A percentile compares a stretch with the other conserved stretches of the same genome.
Evolutionary conservation across 2,888 invertebrate species (phyloP).

Genomic region (Macrophya alboannulata): DNA sequence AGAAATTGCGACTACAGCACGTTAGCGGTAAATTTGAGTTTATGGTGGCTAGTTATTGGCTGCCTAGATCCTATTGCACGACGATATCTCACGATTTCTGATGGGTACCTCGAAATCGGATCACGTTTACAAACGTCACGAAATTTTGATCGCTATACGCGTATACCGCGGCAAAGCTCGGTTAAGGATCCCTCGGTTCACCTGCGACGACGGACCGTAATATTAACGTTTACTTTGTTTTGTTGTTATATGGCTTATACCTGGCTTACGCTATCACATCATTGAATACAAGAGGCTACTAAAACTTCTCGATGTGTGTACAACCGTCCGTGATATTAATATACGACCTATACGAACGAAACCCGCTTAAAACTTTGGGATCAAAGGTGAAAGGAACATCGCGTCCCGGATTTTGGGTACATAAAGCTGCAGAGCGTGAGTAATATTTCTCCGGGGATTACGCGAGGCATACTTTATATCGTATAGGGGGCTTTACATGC

Average conservation of each 20-base stretch:
- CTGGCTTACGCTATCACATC: slow-evolving; percentile 2
- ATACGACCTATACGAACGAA: neutral
- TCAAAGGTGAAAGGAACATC: slow-evolving; percentile 5
- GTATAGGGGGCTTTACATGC: neutral
- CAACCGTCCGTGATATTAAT: neutral
- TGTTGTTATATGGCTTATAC: slow-evolving; percentile 1
- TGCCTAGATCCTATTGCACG: neutral
- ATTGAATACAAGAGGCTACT: neutral
- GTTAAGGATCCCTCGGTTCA: neutral
- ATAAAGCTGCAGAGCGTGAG: neutral
- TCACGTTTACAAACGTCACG: slow-evolving; percentile 7
- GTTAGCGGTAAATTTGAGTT: slow-evolving; percentile 41
- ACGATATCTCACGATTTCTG: slow-evolving; percentile 27
- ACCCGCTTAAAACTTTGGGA: slow-evolving; percentile 5
- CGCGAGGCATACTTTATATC: neutral
- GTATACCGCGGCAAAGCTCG: neutral
- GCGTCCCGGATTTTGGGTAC: neutral
- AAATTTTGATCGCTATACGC: neutral
- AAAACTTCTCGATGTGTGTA: neutral
- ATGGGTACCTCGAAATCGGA: neutral
- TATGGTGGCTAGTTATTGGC: slow-evolving; percentile 32
- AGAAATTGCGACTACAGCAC: slow-evolving; percentile 14
- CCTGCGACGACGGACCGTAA: neutral
- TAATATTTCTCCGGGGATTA: neutral
- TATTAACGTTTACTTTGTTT: neutral